Conservation (phyloP, 2,797 vertebrate species). For the Pangasius larnaudii region DNA sequence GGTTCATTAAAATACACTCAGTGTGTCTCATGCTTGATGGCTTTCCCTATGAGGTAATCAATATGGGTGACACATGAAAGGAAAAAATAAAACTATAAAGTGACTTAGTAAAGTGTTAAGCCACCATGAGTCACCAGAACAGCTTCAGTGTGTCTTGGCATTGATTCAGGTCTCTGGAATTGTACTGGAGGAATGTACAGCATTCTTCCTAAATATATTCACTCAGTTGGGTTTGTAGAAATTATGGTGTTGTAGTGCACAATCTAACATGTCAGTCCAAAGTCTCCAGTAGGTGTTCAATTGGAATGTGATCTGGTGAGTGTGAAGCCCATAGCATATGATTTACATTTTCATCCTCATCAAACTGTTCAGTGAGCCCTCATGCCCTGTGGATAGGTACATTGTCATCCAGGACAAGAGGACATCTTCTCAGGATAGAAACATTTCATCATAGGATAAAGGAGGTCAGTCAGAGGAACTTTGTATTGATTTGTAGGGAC, state of each 20-base stretch:
- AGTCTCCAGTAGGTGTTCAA: background rate
- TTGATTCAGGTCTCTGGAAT: background rate
- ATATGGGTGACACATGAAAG: background rate
- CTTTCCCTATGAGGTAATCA: background rate
- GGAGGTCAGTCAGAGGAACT: slow-evolving; percentile 4
- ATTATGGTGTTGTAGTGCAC: background rate
- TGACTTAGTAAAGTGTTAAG: background rate
- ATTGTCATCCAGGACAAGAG: background rate
- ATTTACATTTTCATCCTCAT: background rate
- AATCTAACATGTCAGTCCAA: background rate
- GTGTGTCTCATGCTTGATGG: background rate
- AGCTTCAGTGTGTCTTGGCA: slow-evolving; percentile 5
- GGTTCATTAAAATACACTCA: background rate
- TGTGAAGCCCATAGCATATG: background rate
- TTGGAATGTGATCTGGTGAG: background rate
- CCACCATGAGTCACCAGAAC: background rate
- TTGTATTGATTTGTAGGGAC: background rate
- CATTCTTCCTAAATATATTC: background rate
- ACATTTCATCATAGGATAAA: slow-evolving; percentile 14
- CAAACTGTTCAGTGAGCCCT: background rate
- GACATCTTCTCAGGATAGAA: background rate
- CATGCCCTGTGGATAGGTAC: background rate
- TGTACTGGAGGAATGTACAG: background rate
- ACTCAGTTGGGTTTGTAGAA: background rate
- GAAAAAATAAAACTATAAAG: background rate